Evolutionary conservation across 2,113 vertebrate genomes (phyloP), one percentile per base, ranked within the genome.

Genomic region (Cacatua alba): DNA sequence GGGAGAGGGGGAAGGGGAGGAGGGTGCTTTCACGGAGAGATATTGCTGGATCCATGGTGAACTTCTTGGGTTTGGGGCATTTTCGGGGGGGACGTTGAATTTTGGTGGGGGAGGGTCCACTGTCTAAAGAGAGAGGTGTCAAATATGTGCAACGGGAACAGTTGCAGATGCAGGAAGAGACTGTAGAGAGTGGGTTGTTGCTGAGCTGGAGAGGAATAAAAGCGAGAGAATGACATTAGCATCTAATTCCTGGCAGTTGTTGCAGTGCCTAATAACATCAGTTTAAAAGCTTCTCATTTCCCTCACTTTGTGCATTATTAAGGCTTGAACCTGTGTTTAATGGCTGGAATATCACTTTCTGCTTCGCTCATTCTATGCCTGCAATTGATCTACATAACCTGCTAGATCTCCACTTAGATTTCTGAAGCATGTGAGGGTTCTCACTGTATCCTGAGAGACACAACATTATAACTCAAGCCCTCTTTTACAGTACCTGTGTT

Each of bases 201-300:
- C 60, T 76, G 77, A 82, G 86, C 29, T 64, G 31, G 48, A 62
- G 65, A 75, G 70, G 39, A 92, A 62, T 65, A 65, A 91, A 95
- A 76, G 48, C 77, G 33, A 25, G 35, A 57, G 69, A 87, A 76
- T 41, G 48, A 17, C 49, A 79, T 85, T 87, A 77, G 13, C 28
- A 49, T 52, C 17, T 82, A 69, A 90, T 87, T 96, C 91, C 81
- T 95, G 70, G 62, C 55, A 85, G 49, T 84, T 64, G 80, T 60
- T 86, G 43, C 53, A 68, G 65, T 0, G 0, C 60, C 52, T 92
- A 86, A 91, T 60, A 64, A 86, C 81, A 89, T 79, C 80, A 21
- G 43, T 96, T 94, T 87, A 82, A 94, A 95, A 91, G 81, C 81
- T 95, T 57, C 82, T 90, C 13, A 16, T 92, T 95, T 75, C 44